Evolutionary conservation across 2,113 vertebrate genomes (phyloP).

Genomic region (Xyrauchen texanus): DNA sequence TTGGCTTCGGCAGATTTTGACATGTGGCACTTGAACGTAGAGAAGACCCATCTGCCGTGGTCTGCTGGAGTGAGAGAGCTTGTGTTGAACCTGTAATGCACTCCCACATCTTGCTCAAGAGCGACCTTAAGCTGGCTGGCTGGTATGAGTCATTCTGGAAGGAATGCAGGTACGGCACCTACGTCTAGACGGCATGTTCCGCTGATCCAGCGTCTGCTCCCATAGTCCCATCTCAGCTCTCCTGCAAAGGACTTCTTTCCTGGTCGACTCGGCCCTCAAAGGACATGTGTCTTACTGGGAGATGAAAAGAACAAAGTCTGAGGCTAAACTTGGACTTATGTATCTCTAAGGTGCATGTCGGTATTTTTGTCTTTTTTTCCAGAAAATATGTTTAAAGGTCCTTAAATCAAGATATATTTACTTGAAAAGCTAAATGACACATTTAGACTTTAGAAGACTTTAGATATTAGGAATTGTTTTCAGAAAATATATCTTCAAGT

Average conservation of each 20-base stretch:
- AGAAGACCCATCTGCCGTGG: not conserved
- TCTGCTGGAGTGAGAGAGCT: not conserved
- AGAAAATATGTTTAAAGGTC: too few species aligned
- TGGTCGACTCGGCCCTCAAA: not conserved
- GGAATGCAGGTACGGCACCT: constrained; percentile 60
- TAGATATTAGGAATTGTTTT: too few species aligned
- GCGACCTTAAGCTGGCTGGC: constrained; percentile 36
- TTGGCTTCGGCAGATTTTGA: constrained; percentile 1
- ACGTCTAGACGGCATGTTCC: constrained; percentile 66
- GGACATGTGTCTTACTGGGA: not conserved
- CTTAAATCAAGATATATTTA: too few species aligned
- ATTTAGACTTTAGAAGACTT: too few species aligned
- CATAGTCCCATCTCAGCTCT: constrained; percentile 38
- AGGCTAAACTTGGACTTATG: not conserved
- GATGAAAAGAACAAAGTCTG: not conserved
- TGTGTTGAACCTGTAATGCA: not conserved
- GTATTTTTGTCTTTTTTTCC: too few species aligned
- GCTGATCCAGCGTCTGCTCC: constrained; percentile 62
- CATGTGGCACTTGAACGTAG: constrained; percentile 38
- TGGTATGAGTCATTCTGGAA: constrained; percentile 49
- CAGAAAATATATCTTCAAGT: too few species aligned
- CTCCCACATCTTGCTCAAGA: constrained; percentile 52
- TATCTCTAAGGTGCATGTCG: not conserved
- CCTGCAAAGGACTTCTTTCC: constrained; percentile 6
- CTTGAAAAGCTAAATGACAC: too few species aligned